Evolutionary conservation across 2,113 vertebrate species (phyloP).

Genomic region (Centropus unirufus): DNA sequence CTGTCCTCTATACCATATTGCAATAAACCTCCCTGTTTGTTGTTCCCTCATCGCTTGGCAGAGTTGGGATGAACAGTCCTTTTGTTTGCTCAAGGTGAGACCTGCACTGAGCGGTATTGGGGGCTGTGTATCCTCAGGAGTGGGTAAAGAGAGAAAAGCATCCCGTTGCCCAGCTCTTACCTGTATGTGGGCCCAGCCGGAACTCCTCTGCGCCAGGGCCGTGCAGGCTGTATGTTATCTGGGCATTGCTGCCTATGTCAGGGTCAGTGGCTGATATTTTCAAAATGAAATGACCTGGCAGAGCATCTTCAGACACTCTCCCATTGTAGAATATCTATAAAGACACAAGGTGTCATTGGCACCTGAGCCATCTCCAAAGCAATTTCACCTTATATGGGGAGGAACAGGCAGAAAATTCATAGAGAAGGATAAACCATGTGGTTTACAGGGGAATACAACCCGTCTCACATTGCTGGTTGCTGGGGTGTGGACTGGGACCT

Average conservation of each 20-base stretch:
- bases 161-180: slow-evolving; percentile 65
- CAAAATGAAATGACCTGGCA: slow-evolving; percentile 81
- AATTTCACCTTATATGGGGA: accelerated
- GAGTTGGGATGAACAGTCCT: not conserved
- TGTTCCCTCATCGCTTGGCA: not conserved
- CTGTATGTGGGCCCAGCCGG: slow-evolving; percentile 86
- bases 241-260: slow-evolving; percentile 87
- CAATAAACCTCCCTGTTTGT: not conserved
- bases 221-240: slow-evolving; percentile 89
- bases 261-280: slow-evolving; percentile 88
- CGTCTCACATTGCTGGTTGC: not conserved
- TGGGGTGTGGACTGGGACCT: not conserved
- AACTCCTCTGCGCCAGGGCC: slow-evolving; percentile 89
- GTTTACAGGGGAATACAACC: not conserved
- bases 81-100: not conserved
- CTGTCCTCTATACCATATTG: not conserved
- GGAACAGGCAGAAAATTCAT: not conserved
- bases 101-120: not conserved
- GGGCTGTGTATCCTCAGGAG: not conserved
- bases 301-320: slow-evolving; percentile 87
- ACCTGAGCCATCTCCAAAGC: not conserved
- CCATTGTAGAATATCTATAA: slow-evolving; percentile 87
- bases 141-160: not conserved
- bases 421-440: not conserved
- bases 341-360: not conserved